These are phyloP conservation scores for Folsomia candida DNA, from an alignment of 2,888 invertebrate genomes.

Conservation along the genomic window DNA sequence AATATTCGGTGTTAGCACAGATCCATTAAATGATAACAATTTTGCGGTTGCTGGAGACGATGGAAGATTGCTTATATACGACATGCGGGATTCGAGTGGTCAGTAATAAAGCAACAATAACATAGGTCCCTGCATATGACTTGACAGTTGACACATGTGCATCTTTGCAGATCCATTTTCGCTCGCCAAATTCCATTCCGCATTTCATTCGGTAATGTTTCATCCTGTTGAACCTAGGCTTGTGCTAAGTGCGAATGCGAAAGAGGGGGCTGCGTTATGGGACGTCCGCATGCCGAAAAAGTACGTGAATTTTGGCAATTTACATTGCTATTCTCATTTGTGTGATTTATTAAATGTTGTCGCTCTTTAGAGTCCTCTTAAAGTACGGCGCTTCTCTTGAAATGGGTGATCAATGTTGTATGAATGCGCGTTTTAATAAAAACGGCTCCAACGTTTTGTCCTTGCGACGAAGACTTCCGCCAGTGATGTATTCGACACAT, in stretches of 20 bases:
- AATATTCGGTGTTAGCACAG: constrained; percentile 83
- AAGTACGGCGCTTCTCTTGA: constrained; percentile 67
- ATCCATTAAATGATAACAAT: constrained; percentile 77
- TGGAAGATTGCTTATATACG: constrained; percentile 81
- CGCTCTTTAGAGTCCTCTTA: constrained; percentile 60
- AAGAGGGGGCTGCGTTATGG: constrained; percentile 85
- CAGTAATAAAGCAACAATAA: background rate
- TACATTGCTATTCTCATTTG: constrained; percentile 3
- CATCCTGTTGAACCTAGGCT: constrained; percentile 79
- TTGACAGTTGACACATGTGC: no score
- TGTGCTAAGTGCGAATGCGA: constrained; percentile 83
- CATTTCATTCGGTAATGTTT: constrained; percentile 94
- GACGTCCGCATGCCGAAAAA: constrained; percentile 74
- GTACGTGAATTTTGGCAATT: constrained; percentile 8
- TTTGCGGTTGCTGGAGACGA: constrained; percentile 91
- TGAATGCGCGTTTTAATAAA: constrained; percentile 87
- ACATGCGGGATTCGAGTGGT: constrained; percentile 65
- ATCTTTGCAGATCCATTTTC: constrained; percentile 66
- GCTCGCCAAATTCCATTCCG: constrained; percentile 67
- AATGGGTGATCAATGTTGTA: constrained; percentile 69
- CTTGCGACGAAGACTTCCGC: constrained; percentile 78
- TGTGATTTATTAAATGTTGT: constrained; percentile 58
- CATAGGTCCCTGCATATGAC: no score
- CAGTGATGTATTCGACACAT: constrained; percentile 69
- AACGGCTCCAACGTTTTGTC: constrained; percentile 75